Conservation (phyloP, 2,888 invertebrate genomes). For the Eulithis prunata region DNA sequence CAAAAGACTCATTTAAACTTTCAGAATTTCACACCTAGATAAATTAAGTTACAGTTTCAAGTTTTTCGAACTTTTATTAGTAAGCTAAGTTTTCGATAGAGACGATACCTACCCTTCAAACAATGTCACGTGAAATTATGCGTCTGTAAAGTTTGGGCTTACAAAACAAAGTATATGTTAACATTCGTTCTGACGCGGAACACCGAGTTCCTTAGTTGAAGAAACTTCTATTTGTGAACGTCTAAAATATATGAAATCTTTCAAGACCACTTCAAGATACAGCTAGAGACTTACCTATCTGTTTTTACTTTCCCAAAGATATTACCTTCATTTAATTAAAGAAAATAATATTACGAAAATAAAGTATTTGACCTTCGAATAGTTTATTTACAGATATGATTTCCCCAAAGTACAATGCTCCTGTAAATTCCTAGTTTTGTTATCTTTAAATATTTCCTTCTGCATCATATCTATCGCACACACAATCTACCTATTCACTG, state of each 20-base stretch:
- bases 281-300: too few species aligned
- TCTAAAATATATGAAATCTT: not conserved
- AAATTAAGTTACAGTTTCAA: constrained; percentile 23
- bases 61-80: constrained; percentile 36
- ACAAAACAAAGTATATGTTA: constrained; percentile 28
- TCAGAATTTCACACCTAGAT: constrained; percentile 22
- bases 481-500: constrained; percentile 52
- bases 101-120: constrained; percentile 22
- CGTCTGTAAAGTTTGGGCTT: constrained; percentile 48
- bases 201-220: constrained; percentile 18
- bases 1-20: constrained; percentile 17
- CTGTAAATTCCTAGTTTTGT: constrained; percentile 46
- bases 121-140: constrained; percentile 39
- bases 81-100: constrained; percentile 26
- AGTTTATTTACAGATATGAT: too few species aligned
- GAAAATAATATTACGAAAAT: too few species aligned
- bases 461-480: constrained; percentile 47
- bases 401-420: constrained; percentile 50
- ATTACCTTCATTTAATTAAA: too few species aligned
- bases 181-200: constrained; percentile 29
- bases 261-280: too few species aligned
- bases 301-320: too few species aligned
- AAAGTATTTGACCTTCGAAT: too few species aligned
- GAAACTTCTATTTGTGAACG: not conserved
- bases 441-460: constrained; percentile 56